phyloP scores from a whole-genome alignment of 2,888 invertebrate genomes.

The Plemyria rubiginata region DNA sequence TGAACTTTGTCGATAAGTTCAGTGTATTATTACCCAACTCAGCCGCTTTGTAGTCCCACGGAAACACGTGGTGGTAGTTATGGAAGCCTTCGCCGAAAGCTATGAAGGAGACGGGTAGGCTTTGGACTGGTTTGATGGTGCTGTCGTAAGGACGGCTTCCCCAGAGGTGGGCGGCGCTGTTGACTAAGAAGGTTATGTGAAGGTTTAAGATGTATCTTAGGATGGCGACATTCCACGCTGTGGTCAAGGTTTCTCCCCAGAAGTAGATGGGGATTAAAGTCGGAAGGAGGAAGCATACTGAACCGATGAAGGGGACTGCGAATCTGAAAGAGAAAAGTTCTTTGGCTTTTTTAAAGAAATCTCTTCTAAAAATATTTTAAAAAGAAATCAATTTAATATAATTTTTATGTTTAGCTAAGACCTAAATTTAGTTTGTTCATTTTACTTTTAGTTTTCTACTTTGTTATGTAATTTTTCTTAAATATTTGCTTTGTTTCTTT shows the following conservation, averaged over 20 bases:
- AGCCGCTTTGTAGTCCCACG: slow-evolving; percentile 57
- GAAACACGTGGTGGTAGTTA: slow-evolving; percentile 60
- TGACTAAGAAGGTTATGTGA: slow-evolving; percentile 86
- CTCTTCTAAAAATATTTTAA: no score
- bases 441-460: no score
- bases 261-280: slow-evolving; percentile 80
- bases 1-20: slow-evolving; percentile 46
- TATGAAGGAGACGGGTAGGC: slow-evolving; percentile 40
- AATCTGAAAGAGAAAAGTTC: slow-evolving; percentile 33
- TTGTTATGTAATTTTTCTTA: no score
- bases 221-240: slow-evolving; percentile 65
- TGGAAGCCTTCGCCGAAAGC: slow-evolving; percentile 57
- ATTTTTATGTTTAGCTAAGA: no score
- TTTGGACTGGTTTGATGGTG: slow-evolving; percentile 41
- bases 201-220: slow-evolving; percentile 82
- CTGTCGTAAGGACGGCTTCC: slow-evolving; percentile 74
- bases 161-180: slow-evolving; percentile 86
- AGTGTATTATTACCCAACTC: slow-evolving; percentile 53
- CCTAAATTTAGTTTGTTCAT: no score
- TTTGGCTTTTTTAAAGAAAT: no score
- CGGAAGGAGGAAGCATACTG: slow-evolving; percentile 70
- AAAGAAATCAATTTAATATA: no score
- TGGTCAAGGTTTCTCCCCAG: slow-evolving; percentile 82
- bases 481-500: no score
- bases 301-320: slow-evolving; percentile 38